phyloP scores from a whole-genome alignment of 2,888 invertebrate species.

The Diogma glabrata region DNA sequence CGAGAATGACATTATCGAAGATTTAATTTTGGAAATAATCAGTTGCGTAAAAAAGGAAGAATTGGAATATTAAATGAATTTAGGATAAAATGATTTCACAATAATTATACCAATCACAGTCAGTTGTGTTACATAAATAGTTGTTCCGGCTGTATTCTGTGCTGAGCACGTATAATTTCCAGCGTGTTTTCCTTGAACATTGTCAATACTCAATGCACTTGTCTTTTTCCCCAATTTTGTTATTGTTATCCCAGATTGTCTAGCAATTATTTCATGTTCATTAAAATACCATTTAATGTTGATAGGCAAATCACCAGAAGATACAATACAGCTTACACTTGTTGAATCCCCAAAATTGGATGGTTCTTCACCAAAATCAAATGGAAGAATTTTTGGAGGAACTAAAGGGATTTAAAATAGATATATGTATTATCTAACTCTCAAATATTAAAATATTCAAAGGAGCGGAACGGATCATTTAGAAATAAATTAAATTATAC shows the following conservation, averaged over 20 bases:
- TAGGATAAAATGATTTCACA: too few relatives aligned
- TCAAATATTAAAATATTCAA: neutral
- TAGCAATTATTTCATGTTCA: conserved; percentile 37
- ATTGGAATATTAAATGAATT: too few relatives aligned
- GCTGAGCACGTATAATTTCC: conserved; percentile 55
- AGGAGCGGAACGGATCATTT: too few relatives aligned
- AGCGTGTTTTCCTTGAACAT: conserved; percentile 49
- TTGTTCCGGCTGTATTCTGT: conserved; percentile 49
- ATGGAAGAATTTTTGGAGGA: conserved; percentile 57
- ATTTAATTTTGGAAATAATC: too few relatives aligned
- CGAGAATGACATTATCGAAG: too few relatives aligned
- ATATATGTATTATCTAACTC: neutral
- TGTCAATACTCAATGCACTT: conserved; percentile 49
- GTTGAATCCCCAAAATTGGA: conserved; percentile 19
- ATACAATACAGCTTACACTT: conserved; percentile 49
- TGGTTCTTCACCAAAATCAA: conserved; percentile 59
- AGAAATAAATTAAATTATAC: too few relatives aligned
- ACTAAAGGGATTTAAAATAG: conserved; percentile 30
- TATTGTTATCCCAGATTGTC: conserved; percentile 33
- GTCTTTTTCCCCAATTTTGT: conserved; percentile 44
- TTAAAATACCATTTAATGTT: conserved; percentile 48
- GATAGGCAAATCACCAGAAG: conserved; percentile 71
- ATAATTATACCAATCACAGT: conserved; percentile 61
- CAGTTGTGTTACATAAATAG: conserved; percentile 49
- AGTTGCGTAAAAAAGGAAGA: too few relatives aligned